Base-by-base conservation (phyloP, 2,888 invertebrate species). In the Choreutis nemorana region DNA sequence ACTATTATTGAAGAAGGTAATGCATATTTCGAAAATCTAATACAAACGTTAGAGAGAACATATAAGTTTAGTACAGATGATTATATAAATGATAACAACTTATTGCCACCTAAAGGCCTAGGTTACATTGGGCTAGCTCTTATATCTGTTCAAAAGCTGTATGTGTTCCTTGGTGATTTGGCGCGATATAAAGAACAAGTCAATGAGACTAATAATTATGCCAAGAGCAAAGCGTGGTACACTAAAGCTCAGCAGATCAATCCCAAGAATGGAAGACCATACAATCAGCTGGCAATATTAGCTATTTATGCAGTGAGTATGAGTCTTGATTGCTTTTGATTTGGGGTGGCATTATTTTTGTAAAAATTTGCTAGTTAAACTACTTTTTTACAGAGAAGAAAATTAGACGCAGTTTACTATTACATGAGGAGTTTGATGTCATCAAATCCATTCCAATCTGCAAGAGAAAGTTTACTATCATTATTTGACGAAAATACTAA, bases 351-450 rank as follows among this genome's bases (percentile, higher is more conserved):
- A 25, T 26, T 9, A 18, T 20, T 27, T 22, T 12, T 30, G 12
- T 28, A 6, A 16, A 9, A 33, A 9, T 8, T 14, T 12, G 16
- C 21, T 8, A 5, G 10, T 4, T 30, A 28, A 37, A 31, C 31
- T 40, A 36, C 43, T 42, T 46, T 49, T 32, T 83, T 84, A 29
- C 75, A 96, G 94, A 88, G 91, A 71, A 84, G 94, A 54, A 94
- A 92, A 81, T 81, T 97, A 41, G 97, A 97, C 66, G 95, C 96
- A n/a, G 92, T 97, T 4, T 97, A 96, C 68, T 96, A 91, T 70
- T 96, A 95, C 60, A 94, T 95, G 90, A 84, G 97, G 48, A 95
- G 96, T 67, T 79, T 97, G 45, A 91, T 94, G 85, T 91, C 95
- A 32, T 92, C 94, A 23, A 95, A 94, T 83, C 93, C 96, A 2